A percentile compares a stretch with the other conserved stretches of the same genome.
phyloP scores from a whole-genome alignment of 1,140 invertebrate species.

The Diprion similis region DNA sequence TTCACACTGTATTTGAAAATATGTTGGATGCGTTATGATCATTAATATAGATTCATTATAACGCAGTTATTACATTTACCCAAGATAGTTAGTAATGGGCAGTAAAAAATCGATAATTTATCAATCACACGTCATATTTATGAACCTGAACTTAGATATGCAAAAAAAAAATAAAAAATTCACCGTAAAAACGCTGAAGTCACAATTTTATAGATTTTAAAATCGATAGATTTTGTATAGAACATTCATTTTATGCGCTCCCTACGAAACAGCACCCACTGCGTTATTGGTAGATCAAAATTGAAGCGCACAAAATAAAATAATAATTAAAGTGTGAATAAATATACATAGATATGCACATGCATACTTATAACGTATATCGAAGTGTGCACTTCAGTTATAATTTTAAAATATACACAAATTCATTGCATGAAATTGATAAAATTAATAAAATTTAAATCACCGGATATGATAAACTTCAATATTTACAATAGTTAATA shows the following conservation, averaged over 20 bases:
- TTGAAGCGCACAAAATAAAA: not conserved
- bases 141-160: too few species aligned
- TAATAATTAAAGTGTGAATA: not conserved
- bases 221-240: not conserved
- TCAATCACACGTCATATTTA: not conserved
- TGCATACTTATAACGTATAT: not conserved
- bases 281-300: not conserved
- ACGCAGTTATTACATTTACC: not conserved
- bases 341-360: not conserved
- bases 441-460: not conserved
- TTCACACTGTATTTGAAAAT: not conserved
- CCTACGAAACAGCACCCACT: constrained; percentile 1
- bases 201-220: not conserved
- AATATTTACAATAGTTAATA: constrained; percentile 1
- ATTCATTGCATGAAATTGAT: not conserved
- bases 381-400: not conserved
- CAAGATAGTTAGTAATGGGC: not conserved
- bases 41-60: not conserved
- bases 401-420: not conserved
- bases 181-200: not conserved
- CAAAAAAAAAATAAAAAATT: not conserved
- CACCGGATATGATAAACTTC: not conserved
- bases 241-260: not conserved
- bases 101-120: not conserved
- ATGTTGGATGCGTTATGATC: not conserved